Percentiles rank a stretch among this genome's conserved stretches.
These are phyloP conservation scores for Camponotus floridanus DNA, from an alignment of 1,140 invertebrate species.

Conservation along the genomic window DNA sequence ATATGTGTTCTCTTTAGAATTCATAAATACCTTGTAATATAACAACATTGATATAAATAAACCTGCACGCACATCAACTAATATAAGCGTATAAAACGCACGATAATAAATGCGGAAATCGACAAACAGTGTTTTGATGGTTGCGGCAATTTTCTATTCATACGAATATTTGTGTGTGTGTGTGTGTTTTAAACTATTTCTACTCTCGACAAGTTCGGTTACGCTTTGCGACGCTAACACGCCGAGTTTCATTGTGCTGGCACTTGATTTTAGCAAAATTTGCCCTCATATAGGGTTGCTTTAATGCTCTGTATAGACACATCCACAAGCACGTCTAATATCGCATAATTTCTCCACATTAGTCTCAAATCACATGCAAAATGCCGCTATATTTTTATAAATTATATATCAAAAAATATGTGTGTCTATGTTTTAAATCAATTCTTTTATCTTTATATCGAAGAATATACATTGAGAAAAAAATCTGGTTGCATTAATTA, in stretches of 20 bases:
- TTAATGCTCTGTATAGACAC: background rate
- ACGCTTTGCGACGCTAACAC: background rate
- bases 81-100: background rate
- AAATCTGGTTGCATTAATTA: no score
- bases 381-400: background rate
- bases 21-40: background rate
- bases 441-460: background rate
- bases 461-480: slow-evolving; percentile 6
- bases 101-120: slow-evolving; percentile 42
- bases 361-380: background rate
- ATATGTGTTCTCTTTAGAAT: background rate
- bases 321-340: background rate
- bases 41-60: background rate
- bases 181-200: background rate
- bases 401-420: background rate
- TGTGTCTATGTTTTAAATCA: background rate
- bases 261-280: slow-evolving; percentile 6
- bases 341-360: background rate
- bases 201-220: background rate
- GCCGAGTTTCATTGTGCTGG: background rate
- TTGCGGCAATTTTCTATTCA: slow-evolving; percentile 3
- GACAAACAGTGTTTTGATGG: slow-evolving; percentile 6
- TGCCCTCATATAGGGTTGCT: background rate
- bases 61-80: background rate
- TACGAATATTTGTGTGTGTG: background rate